Evolutionary conservation across 2,113 vertebrate species (phyloP), one percentile per base, ranked within the genome.

Genomic region (Machaerirhynchus nigripectus): DNA sequence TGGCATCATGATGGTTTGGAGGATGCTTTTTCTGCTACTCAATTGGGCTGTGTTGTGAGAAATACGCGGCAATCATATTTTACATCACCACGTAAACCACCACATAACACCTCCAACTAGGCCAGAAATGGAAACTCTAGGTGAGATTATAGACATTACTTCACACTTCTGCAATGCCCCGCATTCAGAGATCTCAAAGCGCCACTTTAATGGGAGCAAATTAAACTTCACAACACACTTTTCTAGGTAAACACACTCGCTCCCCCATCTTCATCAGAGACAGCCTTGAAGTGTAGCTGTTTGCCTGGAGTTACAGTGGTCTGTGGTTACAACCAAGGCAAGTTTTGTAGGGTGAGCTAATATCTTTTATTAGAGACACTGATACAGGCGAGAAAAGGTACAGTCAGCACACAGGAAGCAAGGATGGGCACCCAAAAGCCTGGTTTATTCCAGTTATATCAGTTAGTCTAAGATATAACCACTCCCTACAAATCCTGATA

Each of bases 1-100:
- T 93, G 96, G 96, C 93, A 96, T 96, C 90, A 55, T 92, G 94
- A 97, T 87, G 97, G 95, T 94, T 97, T 97, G 93, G 74, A 86
- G 76, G 80, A 95, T 71, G 79, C 59, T 76, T 89, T 93, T 79
- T 50, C 80, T 93, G 80, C 86, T 55, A 6, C 87, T 92, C 95
- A 90, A 15, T 65, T 84, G 74, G 85, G 83, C 85, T 61, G 47
- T 56, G 73, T 59, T 81, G 69, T 59, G 79, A 91, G 89, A 96
- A 95, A 84, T 87, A 85, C 69, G 46, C 1, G 0, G 73, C 87
- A 91, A 90, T 95, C 93, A 67, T 67, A 81, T 92, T 96, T 96
- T 90, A 96, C 95, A 87, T 86, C 65, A 15, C 71, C 60, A 91
- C 5, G 85, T 89, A 87, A 93, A 80, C 84, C 91, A 80, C 90